Evolutionary conservation across 2,797 vertebrate species (phyloP).

Genomic region (Bradypus variegatus): DNA sequence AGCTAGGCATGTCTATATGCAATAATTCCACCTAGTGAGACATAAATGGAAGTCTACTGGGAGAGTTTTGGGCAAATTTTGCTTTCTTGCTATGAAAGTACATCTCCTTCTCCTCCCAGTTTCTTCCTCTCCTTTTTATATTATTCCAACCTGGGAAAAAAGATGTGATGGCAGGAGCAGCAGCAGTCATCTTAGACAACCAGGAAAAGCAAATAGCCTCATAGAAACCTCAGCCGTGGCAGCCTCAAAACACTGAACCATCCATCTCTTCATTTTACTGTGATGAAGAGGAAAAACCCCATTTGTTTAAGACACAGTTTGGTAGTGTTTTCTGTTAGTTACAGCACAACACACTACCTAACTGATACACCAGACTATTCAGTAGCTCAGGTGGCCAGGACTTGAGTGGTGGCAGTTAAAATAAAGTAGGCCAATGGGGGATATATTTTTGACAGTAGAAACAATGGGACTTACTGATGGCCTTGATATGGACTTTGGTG

Average conservation of each 20-base stretch:
- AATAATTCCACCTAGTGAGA: background rate
- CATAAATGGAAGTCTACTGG: background rate
- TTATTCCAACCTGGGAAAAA: background rate
- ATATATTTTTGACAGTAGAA: background rate
- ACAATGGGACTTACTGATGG: background rate
- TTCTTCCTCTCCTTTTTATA: too few species aligned
- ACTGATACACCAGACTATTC: background rate
- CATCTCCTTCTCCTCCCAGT: background rate
- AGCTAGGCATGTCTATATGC: background rate
- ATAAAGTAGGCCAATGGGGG: background rate
- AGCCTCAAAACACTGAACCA: background rate
- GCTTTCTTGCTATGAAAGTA: background rate
- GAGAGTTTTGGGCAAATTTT: background rate
- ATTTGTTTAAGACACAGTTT: background rate
- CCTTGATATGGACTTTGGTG: background rate
- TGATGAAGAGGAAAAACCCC: background rate
- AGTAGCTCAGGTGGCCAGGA: background rate
- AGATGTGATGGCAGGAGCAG: background rate
- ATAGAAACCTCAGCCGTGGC: background rate
- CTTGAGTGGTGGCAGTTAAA: background rate
- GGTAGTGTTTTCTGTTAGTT: background rate
- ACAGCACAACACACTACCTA: background rate
- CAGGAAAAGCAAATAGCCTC: background rate
- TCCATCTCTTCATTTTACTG: background rate
- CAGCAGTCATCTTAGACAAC: background rate